Base-by-base conservation (phyloP, 2,113 vertebrate species). In the Triplophysa tibetana region DNA sequence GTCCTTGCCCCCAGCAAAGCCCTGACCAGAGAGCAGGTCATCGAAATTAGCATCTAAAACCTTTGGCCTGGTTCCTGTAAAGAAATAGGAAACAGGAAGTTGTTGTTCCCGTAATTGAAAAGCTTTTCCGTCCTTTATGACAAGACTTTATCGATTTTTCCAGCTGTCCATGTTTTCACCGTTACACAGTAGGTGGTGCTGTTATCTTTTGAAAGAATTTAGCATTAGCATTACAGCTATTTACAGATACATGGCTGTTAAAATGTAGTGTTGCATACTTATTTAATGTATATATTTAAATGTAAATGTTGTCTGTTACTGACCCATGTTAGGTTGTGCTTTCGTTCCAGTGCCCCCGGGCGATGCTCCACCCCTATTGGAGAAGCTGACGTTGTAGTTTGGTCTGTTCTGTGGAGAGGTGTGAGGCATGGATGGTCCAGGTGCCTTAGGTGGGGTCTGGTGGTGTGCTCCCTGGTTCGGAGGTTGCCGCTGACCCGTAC, bases 351-450 rank as follows among this genome's bases (percentile, higher is more conserved):
- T 91, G 0, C 85, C 58, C 4, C 60, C 91, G 13, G 93, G 94
- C 1, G 89, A 93, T 8, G 89, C 88, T 10, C 94, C 94, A 0
- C 95, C 94, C 85, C 93, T 80, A 1, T 90, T 73, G 26, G 95
- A 93, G 90, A 99, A 98, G 86, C 94, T 98, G 77, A 99, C 93
- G 0, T 98, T 99, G 91, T 99, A 99, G 84, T 99, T 99, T 80
- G 98, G 98, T 17, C 95, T 92, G 88, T 96, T 96, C 88, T 96
- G 96, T 0, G 96, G 97, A 0, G 98, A 98, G 21, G 95, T 92
- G 73, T 98, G 96, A 0, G 95, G 90, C 88, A 91, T 86, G 70
- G 94, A 45, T n/a, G 95, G 91, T 84, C 89, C 95, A 0, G 90
- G 90, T 80, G 87, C 88, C 75, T 88, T 94, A 69, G 91, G 86